Evolutionary conservation across 2,113 vertebrate genomes (phyloP), one percentile per base, ranked within the genome.

Genomic region (Microcebus jonahi): DNA sequence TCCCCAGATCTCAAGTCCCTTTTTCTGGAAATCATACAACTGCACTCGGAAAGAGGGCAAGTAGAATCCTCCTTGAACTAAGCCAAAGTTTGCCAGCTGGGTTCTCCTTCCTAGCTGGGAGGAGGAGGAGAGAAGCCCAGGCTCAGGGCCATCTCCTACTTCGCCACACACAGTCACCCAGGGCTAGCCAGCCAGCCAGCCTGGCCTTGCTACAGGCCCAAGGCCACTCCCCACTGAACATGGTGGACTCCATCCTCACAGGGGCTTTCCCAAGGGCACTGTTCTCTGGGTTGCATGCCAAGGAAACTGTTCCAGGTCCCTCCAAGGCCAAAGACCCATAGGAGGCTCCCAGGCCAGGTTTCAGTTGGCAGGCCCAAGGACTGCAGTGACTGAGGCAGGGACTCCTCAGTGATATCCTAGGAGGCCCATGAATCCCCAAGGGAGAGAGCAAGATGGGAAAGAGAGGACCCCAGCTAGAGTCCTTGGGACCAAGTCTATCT

Each of bases 41-140:
- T 67, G 81, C 31, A 70, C 83, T 87, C 75, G 45, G n/a, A 88
- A 95, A 89, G 63, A 86, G 18, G 39, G 68, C 82, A 94, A 68
- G 73, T 6, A 55, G 39, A 14, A 91, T 42, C n/a, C 48, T 81
- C 57, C 55, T 59, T 21, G 21, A 71, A 57, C 68, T 94, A 50
- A 70, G 57, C 39, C 57, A 31, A 27, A 50, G 34, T 73, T 57
- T 86, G 50, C 55, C 14, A 59, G 34, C 50, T 14, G 59, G 36
- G 45, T 50, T 80, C 67, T 73, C 70, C 83, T 67, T 73, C 15
- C n/a, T 10, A 63, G 53, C 5, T 14, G 6, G 45, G 57, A 73
- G 45, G 25, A 84, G 53, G 27, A 57, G 65, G 25, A 53, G 42
- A 29, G 45, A 79, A 67, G 67, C 63, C 48, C 87, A 90, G 57